Base-by-base conservation (phyloP, 2,797 vertebrate genomes). In the Aulostomus chinensis region DNA sequence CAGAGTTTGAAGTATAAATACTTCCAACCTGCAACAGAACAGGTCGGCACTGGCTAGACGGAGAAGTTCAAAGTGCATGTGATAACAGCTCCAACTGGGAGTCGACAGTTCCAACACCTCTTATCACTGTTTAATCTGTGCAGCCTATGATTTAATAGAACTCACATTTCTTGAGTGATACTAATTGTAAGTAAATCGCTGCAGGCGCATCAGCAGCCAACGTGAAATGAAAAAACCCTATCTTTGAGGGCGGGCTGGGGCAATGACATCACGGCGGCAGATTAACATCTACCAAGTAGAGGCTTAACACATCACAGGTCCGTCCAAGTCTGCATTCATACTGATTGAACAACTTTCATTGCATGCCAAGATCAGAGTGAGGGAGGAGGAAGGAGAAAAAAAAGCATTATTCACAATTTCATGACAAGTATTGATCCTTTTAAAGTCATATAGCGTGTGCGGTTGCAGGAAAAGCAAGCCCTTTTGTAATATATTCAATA, bases 141-240 rank as follows among this genome's bases (percentile, higher is more conserved):
- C 24, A 16, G 12, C 12, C 10, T 51, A 5, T 59, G 29, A 69
- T 56, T 52, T 15, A 30, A 41, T 54, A 33, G 14, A 15, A 51
- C 57, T 68, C 25, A 13, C 4, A 52, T 45, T 34, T 58, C 31
- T 16, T 11, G 7, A 24, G 14, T 24, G 41, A 54, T 33, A 14
- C n/a, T 10, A 24, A 40, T 40, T 45, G 1, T 35, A 17, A 48
- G 10, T 18, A 46, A 67, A 57, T 0, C n/a, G 13, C 73, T 48
- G 20, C 7, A 40, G 53, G 76, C 49, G 34, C 55, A 68, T 41
- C 16, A 11, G 46, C 56, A 68, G 65, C 56, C 28, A 43, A 13
- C 2, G 2, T 13, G 25, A n/a, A 43, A 52, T 24, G 29, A 33
- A 48, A 65, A 56, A 42, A 3, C 10, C 38, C 26, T 46, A 11